Base-by-base conservation (phyloP, 2,888 invertebrate species). In the Galerucella nymphaeae region DNA sequence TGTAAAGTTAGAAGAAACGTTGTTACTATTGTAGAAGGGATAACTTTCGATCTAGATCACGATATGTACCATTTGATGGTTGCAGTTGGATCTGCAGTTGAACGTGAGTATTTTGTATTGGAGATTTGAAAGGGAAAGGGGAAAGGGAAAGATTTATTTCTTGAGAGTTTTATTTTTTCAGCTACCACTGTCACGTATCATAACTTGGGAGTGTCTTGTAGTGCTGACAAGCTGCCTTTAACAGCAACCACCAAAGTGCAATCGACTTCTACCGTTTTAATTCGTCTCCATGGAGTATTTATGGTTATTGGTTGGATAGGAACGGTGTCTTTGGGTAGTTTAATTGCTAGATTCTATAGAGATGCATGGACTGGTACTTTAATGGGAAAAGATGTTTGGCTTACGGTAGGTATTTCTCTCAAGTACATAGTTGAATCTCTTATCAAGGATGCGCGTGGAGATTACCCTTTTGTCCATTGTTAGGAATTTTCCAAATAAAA, bases 381-480 rank as follows among this genome's bases (percentile, higher is more conserved):
- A 3, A 95, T 94, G 78, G 96, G 96, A 76, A 96, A 96, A 84
- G 96, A 96, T 85, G 90, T 95, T 75, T 98, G 97, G 97, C 97
- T 98, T 87, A 94, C 94, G 80, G 96, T 96, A 89, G 91, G 93
- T 90, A 64, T 62, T 62, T 63, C 13, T 38, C 9, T 8, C 30
- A 38, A 9, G 6, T 38, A 38, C 30, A 38, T 38, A 38, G 30
- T 38, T 9, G 30, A 38, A 38, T 38, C 0, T 38, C 9, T 38
- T 1, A 38, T 8, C 30, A 9, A 8, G 6, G 8, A 38, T 38
- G 6, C 8, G 30, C 30, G 6, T 38, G 30, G 9, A 38, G 30
- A 38, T 38, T 9, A 38, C 30, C 30, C 30, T 9, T 9, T 9
- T 8, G 30, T 38, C 30, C 30, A 38, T 9, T 38, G 30, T 38